These are phyloP conservation scores for Drosophila pruinosa DNA, from an alignment of 1,140 invertebrate species.

Conservation along the genomic window DNA sequence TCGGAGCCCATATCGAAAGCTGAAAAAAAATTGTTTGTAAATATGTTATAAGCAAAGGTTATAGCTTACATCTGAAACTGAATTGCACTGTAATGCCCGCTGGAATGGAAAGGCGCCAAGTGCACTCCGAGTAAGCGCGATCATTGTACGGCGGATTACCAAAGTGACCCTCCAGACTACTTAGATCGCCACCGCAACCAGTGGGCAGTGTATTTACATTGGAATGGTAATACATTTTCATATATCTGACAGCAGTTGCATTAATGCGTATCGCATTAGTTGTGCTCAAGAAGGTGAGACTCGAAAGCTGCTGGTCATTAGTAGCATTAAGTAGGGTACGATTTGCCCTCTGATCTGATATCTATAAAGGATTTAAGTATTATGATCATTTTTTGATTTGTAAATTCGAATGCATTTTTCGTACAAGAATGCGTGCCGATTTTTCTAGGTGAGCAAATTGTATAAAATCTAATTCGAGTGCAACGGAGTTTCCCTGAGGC, in stretches of 20 bases:
- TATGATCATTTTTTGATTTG: neutral
- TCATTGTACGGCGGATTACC: conserved; percentile 89
- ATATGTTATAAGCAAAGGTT: neutral
- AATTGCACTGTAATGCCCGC: conserved; percentile 84
- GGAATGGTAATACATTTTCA: conserved; percentile 86
- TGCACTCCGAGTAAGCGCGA: conserved; percentile 85
- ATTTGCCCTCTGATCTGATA: conserved; percentile 84
- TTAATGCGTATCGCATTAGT: conserved; percentile 85
- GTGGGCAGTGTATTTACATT: conserved; percentile 84
- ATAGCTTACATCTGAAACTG: conserved; percentile 84
- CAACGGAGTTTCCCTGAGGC: conserved; percentile 32
- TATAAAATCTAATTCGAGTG: conserved; percentile 13
- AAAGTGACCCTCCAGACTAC: conserved; percentile 86
- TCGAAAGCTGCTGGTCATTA: conserved; percentile 82
- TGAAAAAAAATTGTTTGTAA: neutral
- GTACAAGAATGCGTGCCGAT: neutral
- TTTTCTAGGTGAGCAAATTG: neutral
- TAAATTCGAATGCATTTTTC: too few relatives aligned
- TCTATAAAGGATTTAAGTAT: conserved; percentile 74
- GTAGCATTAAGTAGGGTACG: conserved; percentile 74
- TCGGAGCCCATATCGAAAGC: conserved; percentile 87
- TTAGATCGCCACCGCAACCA: conserved; percentile 91
- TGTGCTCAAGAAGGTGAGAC: conserved; percentile 84
- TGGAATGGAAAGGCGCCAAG: conserved; percentile 88
- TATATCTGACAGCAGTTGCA: conserved; percentile 68